These are phyloP conservation scores for Pseudoips prasinana DNA, from an alignment of 2,888 invertebrate genomes.

Conservation along the genomic window DNA sequence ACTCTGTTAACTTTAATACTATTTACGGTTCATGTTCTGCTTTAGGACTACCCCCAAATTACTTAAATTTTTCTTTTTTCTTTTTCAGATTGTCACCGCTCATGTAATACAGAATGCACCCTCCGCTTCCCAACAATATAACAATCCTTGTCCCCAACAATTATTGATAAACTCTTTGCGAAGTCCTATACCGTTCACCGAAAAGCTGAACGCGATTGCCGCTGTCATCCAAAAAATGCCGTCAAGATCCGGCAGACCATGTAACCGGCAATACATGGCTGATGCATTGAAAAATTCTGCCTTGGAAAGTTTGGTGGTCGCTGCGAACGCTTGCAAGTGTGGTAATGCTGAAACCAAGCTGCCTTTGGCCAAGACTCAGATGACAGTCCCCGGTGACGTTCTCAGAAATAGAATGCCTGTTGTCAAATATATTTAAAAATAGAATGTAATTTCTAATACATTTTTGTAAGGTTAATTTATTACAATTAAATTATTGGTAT, in stretches of 20 bases:
- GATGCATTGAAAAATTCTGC: slow-evolving; percentile 45
- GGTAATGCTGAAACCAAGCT: slow-evolving; percentile 5
- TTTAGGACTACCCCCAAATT: no score
- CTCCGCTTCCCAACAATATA: no score
- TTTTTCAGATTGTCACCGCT: slow-evolving; percentile 18
- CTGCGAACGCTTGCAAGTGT: slow-evolving; percentile 33
- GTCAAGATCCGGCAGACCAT: slow-evolving; percentile 16
- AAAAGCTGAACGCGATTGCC: slow-evolving; percentile 34
- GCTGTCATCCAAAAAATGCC: slow-evolving; percentile 36
- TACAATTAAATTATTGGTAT: slow-evolving; percentile 19
- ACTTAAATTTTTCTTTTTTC: no score
- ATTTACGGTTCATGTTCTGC: no score
- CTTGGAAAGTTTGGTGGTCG: slow-evolving; percentile 41
- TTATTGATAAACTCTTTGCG: slow-evolving; percentile 13
- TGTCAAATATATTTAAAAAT: slow-evolving; percentile 11
- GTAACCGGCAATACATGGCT: slow-evolving; percentile 36
- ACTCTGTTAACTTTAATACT: no score
- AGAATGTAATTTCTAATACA: background rate
- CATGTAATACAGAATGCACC: slow-evolving; percentile 8
- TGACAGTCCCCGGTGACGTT: slow-evolving; percentile 10
- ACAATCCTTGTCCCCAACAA: background rate
- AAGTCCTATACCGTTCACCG: slow-evolving; percentile 26
- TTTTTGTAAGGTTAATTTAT: slow-evolving; percentile 10
- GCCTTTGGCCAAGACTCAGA: slow-evolving; percentile 10
- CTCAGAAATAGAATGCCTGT: slow-evolving; percentile 16